A percentile compares a stretch with the other conserved stretches of the same genome.
Conservation (phyloP, 2,797 vertebrate genomes). For the Sphenodon punctatus region DNA sequence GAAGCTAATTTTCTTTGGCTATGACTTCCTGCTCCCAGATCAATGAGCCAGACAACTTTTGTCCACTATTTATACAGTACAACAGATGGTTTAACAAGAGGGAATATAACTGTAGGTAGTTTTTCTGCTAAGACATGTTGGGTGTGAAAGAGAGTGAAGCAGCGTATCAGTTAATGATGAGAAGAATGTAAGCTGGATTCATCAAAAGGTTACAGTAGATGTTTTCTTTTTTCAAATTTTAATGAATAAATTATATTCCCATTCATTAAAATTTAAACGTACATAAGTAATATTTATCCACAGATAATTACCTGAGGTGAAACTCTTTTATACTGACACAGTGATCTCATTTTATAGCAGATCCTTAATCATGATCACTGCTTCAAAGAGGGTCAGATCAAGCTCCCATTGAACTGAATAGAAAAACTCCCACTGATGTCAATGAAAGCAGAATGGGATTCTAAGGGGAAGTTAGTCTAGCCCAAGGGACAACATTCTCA, state of each 20-base stretch:
- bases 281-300: not conserved
- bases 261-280: not conserved
- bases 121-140: conserved; percentile 8
- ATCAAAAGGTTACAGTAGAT: not conserved
- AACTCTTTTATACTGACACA: not conserved
- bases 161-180: not conserved
- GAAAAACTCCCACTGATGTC: conserved; percentile 2
- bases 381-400: conserved; percentile 27
- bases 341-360: not conserved
- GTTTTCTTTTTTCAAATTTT: not conserved
- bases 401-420: conserved; percentile 10
- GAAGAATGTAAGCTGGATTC: conserved; percentile 26
- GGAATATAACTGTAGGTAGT: not conserved
- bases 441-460: not conserved
- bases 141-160: conserved; percentile 30
- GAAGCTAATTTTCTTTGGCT: not conserved
- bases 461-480: too few species aligned
- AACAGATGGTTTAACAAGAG: conserved; percentile 7
- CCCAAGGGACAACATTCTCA: too few species aligned
- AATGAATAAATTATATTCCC: conserved; percentile 11
- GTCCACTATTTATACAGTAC: not conserved
- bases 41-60: not conserved
- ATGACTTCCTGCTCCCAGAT: too few species aligned
- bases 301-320: not conserved
- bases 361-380: not conserved